phyloP scores from a whole-genome alignment of 2,797 vertebrate species.

The Hydrocynus forskahlii region DNA sequence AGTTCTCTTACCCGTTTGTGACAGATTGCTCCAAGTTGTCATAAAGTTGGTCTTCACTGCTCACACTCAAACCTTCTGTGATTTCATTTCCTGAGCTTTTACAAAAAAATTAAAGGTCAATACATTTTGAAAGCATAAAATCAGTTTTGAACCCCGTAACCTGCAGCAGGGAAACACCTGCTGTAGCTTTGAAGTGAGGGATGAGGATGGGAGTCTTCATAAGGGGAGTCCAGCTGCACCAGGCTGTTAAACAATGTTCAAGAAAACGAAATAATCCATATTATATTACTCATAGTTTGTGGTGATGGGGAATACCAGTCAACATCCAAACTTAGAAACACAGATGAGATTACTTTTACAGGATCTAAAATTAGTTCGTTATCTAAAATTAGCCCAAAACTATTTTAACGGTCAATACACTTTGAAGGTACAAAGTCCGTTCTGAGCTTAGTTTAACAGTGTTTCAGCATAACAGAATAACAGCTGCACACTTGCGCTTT shows the following conservation, averaged over 20 bases:
- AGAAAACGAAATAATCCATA: not conserved
- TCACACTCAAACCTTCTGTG: not conserved
- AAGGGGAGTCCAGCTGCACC: not conserved
- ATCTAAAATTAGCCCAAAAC: not conserved
- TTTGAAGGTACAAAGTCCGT: not conserved
- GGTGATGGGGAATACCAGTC: not conserved
- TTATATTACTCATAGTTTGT: not conserved
- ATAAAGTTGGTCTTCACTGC: slow-evolving; percentile 1
- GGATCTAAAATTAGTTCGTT: too few species aligned
- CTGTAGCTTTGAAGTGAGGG: not conserved
- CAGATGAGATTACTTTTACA: not conserved
- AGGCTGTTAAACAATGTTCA: not conserved
- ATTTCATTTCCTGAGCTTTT: too few species aligned
- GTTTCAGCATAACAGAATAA: not conserved
- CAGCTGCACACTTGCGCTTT: not conserved
- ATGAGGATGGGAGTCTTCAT: not conserved
- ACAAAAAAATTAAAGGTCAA: too few species aligned
- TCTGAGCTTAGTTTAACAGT: not conserved
- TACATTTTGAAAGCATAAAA: too few species aligned
- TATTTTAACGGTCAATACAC: not conserved
- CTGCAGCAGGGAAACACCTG: not conserved
- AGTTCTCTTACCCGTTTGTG: slow-evolving; percentile 5
- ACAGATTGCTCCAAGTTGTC: not conserved
- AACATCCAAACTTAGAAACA: not conserved
- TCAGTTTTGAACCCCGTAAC: too few species aligned